A percentile compares a stretch with the other conserved stretches of the same genome.
These are phyloP conservation scores for Lasioglossum leucozonium DNA, from an alignment of 2,888 invertebrate genomes.

Conservation along the genomic window DNA sequence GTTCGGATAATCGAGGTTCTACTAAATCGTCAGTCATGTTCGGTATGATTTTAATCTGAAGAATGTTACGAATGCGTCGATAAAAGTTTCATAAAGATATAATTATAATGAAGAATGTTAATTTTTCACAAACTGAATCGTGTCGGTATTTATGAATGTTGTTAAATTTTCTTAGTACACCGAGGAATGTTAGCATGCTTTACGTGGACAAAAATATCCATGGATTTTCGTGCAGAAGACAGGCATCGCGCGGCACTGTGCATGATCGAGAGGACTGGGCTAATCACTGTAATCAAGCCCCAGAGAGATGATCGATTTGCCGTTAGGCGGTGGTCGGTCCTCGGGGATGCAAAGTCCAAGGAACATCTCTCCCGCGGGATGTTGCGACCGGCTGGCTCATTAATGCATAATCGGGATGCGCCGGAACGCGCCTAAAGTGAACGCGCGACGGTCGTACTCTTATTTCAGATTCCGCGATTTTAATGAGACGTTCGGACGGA, in stretches of 20 bases:
- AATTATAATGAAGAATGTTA: background rate
- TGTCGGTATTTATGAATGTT: too few relatives aligned
- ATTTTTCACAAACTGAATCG: background rate
- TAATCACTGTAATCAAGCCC: constrained; percentile 57
- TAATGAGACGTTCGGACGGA: constrained; percentile 37
- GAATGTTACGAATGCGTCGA: background rate
- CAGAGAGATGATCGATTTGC: constrained; percentile 32
- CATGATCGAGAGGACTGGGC: constrained; percentile 43
- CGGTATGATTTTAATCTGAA: background rate
- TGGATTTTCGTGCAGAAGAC: background rate
- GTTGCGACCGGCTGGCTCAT: constrained; percentile 31
- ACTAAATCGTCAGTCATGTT: background rate
- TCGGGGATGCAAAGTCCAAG: background rate
- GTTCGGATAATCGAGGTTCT: too few relatives aligned
- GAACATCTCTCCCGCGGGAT: constrained; percentile 7
- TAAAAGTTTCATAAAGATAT: background rate
- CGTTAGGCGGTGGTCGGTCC: constrained; percentile 16
- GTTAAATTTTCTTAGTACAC: too few relatives aligned
- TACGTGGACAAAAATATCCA: background rate
- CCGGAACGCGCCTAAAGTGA: constrained; percentile 25
- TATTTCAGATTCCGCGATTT: constrained; percentile 35
- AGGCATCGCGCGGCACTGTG: background rate
- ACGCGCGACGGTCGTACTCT: constrained; percentile 12
- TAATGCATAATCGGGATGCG: constrained; percentile 34
- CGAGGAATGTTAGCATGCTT: background rate